phyloP scores from a whole-genome alignment of 2,888 invertebrate species.

The Geophilus truncorum region DNA sequence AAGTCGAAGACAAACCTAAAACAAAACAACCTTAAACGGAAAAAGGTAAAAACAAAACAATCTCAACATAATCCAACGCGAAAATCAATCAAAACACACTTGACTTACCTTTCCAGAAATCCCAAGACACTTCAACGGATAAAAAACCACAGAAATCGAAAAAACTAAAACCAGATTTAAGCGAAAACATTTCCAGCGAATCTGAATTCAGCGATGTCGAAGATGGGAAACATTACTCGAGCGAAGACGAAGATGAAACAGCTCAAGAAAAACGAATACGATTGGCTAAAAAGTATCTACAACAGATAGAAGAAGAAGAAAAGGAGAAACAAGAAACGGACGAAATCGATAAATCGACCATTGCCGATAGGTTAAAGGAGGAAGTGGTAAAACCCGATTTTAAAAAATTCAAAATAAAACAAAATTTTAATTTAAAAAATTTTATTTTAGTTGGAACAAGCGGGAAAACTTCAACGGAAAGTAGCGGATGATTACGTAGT shows the following conservation, averaged over 20 bases:
- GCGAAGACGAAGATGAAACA: slow-evolving; percentile 52
- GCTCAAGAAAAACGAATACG: slow-evolving; percentile 85
- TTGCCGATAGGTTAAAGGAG: slow-evolving; percentile 71
- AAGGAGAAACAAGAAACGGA: slow-evolving; percentile 61
- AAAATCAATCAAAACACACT: not conserved
- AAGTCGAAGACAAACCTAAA: not conserved
- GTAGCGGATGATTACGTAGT: slow-evolving; percentile 59
- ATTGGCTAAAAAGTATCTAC: slow-evolving; percentile 80
- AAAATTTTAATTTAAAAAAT: not conserved
- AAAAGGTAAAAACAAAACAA: not conserved
- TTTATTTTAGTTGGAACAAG: slow-evolving; percentile 61
- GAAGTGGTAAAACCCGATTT: slow-evolving; percentile 59
- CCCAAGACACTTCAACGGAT: not conserved
- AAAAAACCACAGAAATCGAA: not conserved
- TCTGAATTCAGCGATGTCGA: slow-evolving; percentile 34
- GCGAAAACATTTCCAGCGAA: slow-evolving; percentile 29
- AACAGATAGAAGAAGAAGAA: slow-evolving; percentile 78
- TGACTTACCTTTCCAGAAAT: not conserved
- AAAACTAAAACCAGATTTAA: not conserved
- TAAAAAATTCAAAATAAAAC: not conserved
- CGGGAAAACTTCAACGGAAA: slow-evolving; percentile 68
- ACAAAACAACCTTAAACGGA: not conserved
- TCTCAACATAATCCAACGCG: not conserved
- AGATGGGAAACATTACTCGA: slow-evolving; percentile 56
- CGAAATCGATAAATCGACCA: slow-evolving; percentile 58